phyloP scores from a whole-genome alignment of 1,140 invertebrate species.

The Cherax destructor region DNA sequence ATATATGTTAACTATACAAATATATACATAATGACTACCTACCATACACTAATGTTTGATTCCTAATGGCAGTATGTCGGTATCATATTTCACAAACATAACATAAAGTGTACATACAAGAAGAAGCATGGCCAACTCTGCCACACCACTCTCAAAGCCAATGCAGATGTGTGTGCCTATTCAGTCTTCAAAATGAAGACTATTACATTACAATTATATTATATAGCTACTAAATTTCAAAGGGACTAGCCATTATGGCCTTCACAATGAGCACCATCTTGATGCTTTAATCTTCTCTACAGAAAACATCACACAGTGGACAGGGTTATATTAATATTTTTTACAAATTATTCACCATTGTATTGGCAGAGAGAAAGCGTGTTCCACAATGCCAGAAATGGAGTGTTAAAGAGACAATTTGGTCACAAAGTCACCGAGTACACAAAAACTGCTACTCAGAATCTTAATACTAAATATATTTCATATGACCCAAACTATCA shows the following conservation, averaged over 20 bases:
- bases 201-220: background rate
- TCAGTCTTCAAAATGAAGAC: background rate
- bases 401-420: background rate
- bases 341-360: conserved; percentile 16
- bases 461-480: background rate
- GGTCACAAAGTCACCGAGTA: background rate
- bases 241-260: conserved; percentile 57
- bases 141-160: conserved; percentile 1
- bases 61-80: conserved; percentile 33
- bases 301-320: conserved; percentile 29
- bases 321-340: conserved; percentile 36
- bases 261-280: conserved; percentile 42
- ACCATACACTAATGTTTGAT: conserved; percentile 52
- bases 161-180: background rate
- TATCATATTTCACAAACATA: conserved; percentile 1
- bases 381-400: background rate
- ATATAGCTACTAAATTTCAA: conserved; percentile 24
- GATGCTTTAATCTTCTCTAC: conserved; percentile 40
- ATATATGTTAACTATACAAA: conserved; percentile 49
- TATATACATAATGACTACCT: conserved; percentile 52
- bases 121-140: background rate
- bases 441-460: background rate
- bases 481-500: conserved; percentile 24
- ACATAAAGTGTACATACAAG: conserved; percentile 7
- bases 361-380: conserved; percentile 25